Conservation (phyloP, 2,888 invertebrate species). For the Drosophila diplacantha region DNA sequence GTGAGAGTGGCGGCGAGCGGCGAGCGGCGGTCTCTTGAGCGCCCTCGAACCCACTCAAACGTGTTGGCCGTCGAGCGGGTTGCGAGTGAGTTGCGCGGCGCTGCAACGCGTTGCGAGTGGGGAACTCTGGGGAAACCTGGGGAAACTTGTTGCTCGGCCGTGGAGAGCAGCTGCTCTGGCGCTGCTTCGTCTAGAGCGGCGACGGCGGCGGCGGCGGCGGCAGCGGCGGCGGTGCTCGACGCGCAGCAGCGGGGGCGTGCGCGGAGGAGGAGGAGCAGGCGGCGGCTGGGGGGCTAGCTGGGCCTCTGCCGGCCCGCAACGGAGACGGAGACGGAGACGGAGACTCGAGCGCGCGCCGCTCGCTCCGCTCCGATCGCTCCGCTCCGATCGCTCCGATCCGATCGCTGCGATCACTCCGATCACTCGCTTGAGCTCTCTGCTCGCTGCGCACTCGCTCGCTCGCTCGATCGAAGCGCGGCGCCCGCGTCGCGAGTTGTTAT, state of each 20-base stretch:
- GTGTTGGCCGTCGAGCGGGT: constrained; percentile 21
- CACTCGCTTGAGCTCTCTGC: constrained; percentile 57
- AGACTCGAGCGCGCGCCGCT: constrained; percentile 9
- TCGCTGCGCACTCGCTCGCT: constrained; percentile 47
- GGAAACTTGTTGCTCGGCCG: constrained; percentile 8
- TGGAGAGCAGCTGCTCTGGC: constrained; percentile 6
- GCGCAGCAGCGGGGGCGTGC: constrained; percentile 5
- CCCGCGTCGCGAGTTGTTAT: constrained; percentile 74
- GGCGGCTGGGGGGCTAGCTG: background rate
- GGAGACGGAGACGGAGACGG: constrained; percentile 21
- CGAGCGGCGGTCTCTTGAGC: constrained; percentile 43
- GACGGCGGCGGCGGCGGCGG: background rate
- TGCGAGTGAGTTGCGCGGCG: background rate
- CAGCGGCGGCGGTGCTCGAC: background rate
- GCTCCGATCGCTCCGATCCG: constrained; percentile 16
- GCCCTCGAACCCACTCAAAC: constrained; percentile 43
- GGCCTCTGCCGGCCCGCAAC: constrained; percentile 18
- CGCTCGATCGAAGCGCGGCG: constrained; percentile 60
- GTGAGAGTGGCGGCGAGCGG: constrained; percentile 19
- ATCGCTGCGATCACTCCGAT: constrained; percentile 47
- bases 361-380: constrained; percentile 21
- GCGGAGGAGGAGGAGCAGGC: background rate
- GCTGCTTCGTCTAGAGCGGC: constrained; percentile 13
- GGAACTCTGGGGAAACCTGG: too few species aligned
- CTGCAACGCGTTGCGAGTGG: constrained; percentile 1